phyloP scores from a whole-genome alignment of 2,888 invertebrate genomes.

The Blera fallax region DNA sequence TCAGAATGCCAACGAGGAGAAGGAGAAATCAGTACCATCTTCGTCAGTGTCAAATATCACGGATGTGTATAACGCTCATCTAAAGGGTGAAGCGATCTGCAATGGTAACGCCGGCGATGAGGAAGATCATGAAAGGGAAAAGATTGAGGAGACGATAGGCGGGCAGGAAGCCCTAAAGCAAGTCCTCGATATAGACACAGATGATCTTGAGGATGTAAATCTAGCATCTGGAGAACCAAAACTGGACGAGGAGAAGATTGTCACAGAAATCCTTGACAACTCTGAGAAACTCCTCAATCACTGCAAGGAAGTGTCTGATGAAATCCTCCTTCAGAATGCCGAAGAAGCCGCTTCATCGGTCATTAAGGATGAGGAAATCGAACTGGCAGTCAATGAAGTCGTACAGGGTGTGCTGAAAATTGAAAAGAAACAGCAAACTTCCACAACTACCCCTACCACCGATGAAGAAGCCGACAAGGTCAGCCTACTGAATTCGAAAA shows the following conservation, averaged over 20 bases:
- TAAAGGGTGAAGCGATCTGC: constrained; percentile 79
- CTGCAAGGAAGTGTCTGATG: constrained; percentile 80
- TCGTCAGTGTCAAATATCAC: constrained; percentile 80
- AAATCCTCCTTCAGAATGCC: constrained; percentile 76
- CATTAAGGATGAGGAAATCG: constrained; percentile 83
- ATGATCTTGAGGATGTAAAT: constrained; percentile 77
- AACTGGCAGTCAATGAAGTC: constrained; percentile 83
- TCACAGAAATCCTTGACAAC: constrained; percentile 82
- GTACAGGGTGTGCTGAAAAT: constrained; percentile 83
- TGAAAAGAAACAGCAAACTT: constrained; percentile 78
- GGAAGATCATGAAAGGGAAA: constrained; percentile 19
- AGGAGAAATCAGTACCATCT: constrained; percentile 74
- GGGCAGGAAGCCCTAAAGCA: constrained; percentile 80
- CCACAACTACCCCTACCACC: constrained; percentile 50
- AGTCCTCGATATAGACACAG: constrained; percentile 80
- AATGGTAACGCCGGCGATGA: constrained; percentile 74
- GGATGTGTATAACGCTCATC: constrained; percentile 81
- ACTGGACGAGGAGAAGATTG: constrained; percentile 82
- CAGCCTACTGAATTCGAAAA: constrained; percentile 78
- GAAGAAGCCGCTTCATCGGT: constrained; percentile 79
- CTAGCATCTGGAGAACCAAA: constrained; percentile 76
- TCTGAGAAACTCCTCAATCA: constrained; percentile 83
- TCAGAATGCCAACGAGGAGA: constrained; percentile 68
- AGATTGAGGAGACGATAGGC: constrained; percentile 74
- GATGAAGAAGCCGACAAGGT: constrained; percentile 75